Evolutionary conservation across 2,113 vertebrate species (phyloP).

Genomic region (Raja brachyura): DNA sequence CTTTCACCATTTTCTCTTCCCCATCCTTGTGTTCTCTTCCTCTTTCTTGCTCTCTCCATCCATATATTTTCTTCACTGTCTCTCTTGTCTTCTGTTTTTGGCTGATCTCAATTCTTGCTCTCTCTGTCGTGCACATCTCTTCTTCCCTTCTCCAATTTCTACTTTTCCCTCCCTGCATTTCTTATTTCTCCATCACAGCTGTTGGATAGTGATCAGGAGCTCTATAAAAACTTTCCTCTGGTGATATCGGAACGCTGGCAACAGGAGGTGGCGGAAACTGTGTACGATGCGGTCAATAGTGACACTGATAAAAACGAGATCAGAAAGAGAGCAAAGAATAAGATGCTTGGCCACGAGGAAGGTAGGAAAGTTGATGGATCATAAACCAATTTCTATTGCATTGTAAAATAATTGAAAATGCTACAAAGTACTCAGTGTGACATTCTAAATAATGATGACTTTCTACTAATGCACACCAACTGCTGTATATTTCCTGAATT

Average conservation of each 20-base stretch:
- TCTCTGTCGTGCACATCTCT: not conserved
- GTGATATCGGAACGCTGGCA: constrained; percentile 98
- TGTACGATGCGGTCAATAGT: constrained; percentile 87
- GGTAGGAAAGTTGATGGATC: constrained; percentile 55
- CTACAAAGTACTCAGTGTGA: not conserved
- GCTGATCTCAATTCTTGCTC: not conserved
- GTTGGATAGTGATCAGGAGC: constrained; percentile 93
- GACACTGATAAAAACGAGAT: constrained; percentile 93
- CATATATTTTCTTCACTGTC: constrained; percentile 10
- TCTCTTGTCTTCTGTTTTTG: not conserved
- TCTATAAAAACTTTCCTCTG: constrained; percentile 97
- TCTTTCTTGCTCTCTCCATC: not conserved
- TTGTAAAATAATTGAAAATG: not conserved
- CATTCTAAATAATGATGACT: not conserved
- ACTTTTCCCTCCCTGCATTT: not conserved
- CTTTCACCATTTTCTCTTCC: not conserved
- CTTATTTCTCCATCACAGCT: constrained; percentile 59
- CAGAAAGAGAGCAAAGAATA: constrained; percentile 92
- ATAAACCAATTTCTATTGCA: not conserved
- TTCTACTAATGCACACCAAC: not conserved
- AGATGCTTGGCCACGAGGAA: constrained; percentile 92
- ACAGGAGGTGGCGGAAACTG: constrained; percentile 93
- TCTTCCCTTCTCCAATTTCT: not conserved
- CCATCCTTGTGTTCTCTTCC: not conserved
- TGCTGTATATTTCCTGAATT: not conserved